Evolutionary conservation across 2,888 invertebrate species (phyloP).

Genomic region (Caenorhabditis uteleia): DNA sequence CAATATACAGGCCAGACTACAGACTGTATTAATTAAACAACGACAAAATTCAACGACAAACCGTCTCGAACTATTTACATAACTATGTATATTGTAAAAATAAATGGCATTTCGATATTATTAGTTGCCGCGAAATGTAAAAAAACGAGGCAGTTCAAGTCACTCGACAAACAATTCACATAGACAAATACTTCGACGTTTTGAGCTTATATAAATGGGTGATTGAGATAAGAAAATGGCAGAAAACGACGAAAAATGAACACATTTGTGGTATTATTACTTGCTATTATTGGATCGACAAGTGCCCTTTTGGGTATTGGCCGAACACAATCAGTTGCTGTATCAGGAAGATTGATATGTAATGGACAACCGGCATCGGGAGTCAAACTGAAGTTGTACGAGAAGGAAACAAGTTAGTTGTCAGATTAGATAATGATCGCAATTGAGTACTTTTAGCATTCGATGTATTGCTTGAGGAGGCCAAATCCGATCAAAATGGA

Average conservation of each 20-base stretch:
- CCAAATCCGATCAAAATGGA: slow-evolving; percentile 38
- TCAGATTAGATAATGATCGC: not conserved
- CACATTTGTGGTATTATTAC: too few relatives aligned
- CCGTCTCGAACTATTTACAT: too few relatives aligned
- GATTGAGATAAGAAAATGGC: too few relatives aligned
- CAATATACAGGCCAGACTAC: slow-evolving; percentile 55
- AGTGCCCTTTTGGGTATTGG: slow-evolving; percentile 45
- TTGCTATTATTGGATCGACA: slow-evolving; percentile 4
- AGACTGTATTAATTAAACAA: slow-evolving; percentile 53
- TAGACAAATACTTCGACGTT: too few relatives aligned
- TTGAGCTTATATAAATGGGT: too few relatives aligned
- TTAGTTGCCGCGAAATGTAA: too few relatives aligned
- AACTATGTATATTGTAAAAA: too few relatives aligned
- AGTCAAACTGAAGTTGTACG: slow-evolving; percentile 1
- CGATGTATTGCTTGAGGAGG: slow-evolving; percentile 41
- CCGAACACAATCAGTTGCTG: slow-evolving; percentile 49
- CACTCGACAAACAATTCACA: too few relatives aligned
- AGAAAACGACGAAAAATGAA: not conserved
- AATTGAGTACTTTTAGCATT: slow-evolving; percentile 27
- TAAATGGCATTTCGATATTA: too few relatives aligned
- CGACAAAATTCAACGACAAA: too few relatives aligned
- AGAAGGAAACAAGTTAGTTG: not conserved
- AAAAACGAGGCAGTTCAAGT: too few relatives aligned
- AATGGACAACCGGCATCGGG: slow-evolving; percentile 47
- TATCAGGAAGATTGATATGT: slow-evolving; percentile 48